Base-by-base conservation (phyloP, 1,140 invertebrate genomes). In the Manduca sexta region DNA sequence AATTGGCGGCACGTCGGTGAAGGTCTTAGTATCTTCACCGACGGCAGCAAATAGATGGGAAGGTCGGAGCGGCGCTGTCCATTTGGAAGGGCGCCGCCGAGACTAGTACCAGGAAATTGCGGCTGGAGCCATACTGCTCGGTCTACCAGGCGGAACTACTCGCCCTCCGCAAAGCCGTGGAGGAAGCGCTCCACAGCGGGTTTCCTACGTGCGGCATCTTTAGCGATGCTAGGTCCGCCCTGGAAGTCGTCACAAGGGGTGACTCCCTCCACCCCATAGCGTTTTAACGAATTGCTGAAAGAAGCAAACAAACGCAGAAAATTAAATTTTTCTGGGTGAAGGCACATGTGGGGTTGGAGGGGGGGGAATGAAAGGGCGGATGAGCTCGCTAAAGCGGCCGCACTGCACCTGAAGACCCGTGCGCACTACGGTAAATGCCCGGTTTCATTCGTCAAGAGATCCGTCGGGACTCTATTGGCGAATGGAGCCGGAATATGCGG, bases 121-220 rank as follows among this genome's bases (percentile, higher is more conserved):
- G 33, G 3, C 31, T 62, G 33, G 14, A 35, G n/a, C 6, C 44
- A 1, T 52, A 37, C 40, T 65, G 63, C 49, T 52, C 63, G 1
- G 64, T 62, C 15, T 62, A 50, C 45, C 64, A 66, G 38, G 59
- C 64, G 1, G 64, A 66, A 37, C 34, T 65, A 14, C 34, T 37
- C 1, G 44, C 44, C 10, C n/a, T 45, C 2, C 7, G 2, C 8
- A 37, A 12, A n/a, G 44, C 44, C 2, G 35, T 14, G 8, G 13
- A 38, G 14, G 12, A 15, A 13, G 35, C 35, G 3, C n/a, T 3
- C 6, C 35, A 7, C 3, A 38, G 5, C 35, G 35, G 13, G 13
- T 13, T 15, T 8, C 11, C n/a, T 8, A 15, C 11, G 13, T 12
- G 21, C 35, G 13, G n/a, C 35, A 46, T 64, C 10, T 41, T 29